Evolutionary conservation across 2,113 vertebrate species (phyloP).

Genomic region (Prionailurus viverrinus): DNA sequence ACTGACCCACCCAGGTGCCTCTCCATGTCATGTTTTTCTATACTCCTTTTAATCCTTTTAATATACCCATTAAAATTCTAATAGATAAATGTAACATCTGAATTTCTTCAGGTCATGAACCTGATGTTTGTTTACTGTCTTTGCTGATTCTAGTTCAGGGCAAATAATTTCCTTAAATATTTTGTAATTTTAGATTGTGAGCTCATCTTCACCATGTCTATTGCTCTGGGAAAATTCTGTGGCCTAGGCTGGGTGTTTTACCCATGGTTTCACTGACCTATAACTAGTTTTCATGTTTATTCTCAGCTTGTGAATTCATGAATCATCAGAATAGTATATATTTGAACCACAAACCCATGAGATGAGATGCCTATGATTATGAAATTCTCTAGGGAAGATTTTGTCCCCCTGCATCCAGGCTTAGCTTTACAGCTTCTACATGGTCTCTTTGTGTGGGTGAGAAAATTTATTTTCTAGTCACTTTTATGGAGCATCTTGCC

Average conservation of each 20-base stretch:
- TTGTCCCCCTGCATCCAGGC: neutral
- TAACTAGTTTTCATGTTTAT: neutral
- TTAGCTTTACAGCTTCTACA: neutral
- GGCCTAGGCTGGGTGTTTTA: neutral
- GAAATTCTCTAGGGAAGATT: neutral
- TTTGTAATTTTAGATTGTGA: neutral
- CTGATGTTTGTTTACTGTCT: neutral
- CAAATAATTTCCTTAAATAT: slow-evolving; percentile 46
- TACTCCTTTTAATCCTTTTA: slow-evolving; percentile 32
- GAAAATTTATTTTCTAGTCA: neutral
- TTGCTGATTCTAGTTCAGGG: neutral
- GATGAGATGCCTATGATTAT: neutral
- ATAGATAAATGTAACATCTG: neutral
- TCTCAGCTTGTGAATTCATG: neutral
- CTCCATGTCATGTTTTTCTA: neutral
- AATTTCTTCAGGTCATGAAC: slow-evolving; percentile 6
- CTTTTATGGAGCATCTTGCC: neutral
- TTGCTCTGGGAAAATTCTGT: neutral
- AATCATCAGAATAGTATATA: neutral
- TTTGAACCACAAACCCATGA: neutral
- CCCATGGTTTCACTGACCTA: neutral
- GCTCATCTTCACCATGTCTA: neutral
- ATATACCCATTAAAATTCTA: neutral
- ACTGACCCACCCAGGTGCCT: too few relatives aligned
- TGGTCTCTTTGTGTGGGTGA: neutral